These are phyloP conservation scores for Acrossocheilus wenchowensis DNA, from an alignment of 2,797 vertebrate species.

Conservation along the genomic window DNA sequence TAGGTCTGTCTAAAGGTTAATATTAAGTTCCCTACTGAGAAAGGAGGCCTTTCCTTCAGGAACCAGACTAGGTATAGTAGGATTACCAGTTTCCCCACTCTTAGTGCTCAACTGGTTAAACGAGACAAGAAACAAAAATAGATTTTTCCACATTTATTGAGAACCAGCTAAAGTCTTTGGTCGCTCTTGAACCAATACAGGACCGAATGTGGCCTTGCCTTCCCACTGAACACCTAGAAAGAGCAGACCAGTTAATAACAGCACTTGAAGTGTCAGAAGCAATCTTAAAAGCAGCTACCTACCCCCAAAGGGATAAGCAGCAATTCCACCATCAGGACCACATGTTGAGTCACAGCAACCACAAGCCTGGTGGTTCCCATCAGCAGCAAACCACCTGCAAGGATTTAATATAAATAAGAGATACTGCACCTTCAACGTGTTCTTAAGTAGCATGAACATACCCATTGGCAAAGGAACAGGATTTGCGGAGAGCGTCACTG, in stretches of 20 bases:
- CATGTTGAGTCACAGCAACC: constrained; percentile 23
- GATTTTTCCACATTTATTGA: too few relatives aligned
- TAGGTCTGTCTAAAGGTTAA: too few relatives aligned
- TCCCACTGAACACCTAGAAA: too few relatives aligned
- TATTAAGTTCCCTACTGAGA: too few relatives aligned
- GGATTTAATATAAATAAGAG: neutral
- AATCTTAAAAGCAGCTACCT: neutral
- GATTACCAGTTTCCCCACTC: too few relatives aligned
- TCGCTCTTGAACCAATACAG: too few relatives aligned
- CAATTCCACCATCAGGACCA: neutral
- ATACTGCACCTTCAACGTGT: accelerated
- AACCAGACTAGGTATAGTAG: too few relatives aligned
- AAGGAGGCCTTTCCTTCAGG: too few relatives aligned
- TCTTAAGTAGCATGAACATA: neutral
- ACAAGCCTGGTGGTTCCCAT: constrained; percentile 6
- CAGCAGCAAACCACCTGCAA: constrained; percentile 14
- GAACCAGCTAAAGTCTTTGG: too few relatives aligned
- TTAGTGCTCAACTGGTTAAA: too few relatives aligned
- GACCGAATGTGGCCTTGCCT: too few relatives aligned
- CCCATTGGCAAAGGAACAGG: constrained; percentile 26
- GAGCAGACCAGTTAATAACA: too few relatives aligned
- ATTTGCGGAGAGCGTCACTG: neutral
- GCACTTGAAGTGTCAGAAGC: neutral
- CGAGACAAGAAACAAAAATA: neutral
- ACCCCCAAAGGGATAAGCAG: neutral